Percentiles rank a stretch among this genome's conserved stretches.
These are phyloP conservation scores for Acanthurus tractus DNA, from an alignment of 2,797 vertebrate species.

Conservation along the genomic window DNA sequence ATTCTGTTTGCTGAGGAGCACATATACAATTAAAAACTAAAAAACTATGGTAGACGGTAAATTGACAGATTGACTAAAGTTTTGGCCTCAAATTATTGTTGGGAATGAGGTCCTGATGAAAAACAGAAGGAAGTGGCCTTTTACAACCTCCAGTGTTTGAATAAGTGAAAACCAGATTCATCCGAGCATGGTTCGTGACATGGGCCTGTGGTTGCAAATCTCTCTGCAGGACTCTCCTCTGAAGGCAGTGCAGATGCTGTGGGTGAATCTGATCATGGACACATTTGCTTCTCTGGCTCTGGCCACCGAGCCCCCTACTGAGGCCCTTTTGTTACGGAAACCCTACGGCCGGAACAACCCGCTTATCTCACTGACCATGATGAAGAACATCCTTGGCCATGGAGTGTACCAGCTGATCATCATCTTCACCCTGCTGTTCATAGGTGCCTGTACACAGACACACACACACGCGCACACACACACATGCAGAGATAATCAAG, in stretches of 20 bases:
- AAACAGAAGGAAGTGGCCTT: not conserved
- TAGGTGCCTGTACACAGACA: constrained; percentile 77
- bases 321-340: constrained; percentile 91
- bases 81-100: not conserved
- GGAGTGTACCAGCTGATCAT: constrained; percentile 93
- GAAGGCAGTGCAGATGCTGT: constrained; percentile 95
- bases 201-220: not conserved
- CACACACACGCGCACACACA: constrained; percentile 6
- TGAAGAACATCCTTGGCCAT: constrained; percentile 95
- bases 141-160: not conserved
- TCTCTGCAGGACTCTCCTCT: constrained; percentile 80
- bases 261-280: constrained; percentile 97
- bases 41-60: not conserved
- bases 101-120: not conserved
- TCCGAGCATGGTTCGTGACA: constrained; percentile 13
- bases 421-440: constrained; percentile 93
- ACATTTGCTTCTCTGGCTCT: constrained; percentile 94
- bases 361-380: constrained; percentile 95
- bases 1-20: too few species aligned
- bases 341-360: constrained; percentile 94
- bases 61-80: not conserved
- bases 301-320: constrained; percentile 93
- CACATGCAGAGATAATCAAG: not conserved
- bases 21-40: too few species aligned
- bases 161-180: too few species aligned